Conservation (phyloP, 92 coral and sea anemone genomes). For the Siderastrea radians region DNA sequence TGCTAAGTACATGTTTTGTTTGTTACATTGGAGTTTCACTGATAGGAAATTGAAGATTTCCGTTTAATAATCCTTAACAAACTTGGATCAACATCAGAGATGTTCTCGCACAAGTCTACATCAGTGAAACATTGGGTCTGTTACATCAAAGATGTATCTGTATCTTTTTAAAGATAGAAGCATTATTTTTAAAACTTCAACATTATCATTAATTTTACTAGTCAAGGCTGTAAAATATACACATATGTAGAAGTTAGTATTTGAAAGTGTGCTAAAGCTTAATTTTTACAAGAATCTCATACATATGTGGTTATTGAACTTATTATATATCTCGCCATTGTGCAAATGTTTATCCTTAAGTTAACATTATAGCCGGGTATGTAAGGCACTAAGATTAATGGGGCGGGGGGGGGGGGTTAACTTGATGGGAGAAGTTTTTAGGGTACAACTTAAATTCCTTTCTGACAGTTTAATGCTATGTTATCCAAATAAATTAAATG, state of each 20-base stretch:
- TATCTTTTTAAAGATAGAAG: constrained; percentile 35
- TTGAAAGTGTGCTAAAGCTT: too few species aligned
- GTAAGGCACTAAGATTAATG: too few species aligned
- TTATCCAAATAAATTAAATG: too few species aligned
- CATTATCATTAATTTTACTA: background rate
- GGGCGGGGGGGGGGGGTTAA: too few species aligned
- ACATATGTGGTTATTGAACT: too few species aligned
- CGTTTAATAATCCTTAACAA: constrained; percentile 52
- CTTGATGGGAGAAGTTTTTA: too few species aligned
- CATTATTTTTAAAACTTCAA: background rate
- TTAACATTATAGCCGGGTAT: too few species aligned
- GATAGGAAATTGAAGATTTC: background rate
- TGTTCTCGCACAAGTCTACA: constrained; percentile 11
- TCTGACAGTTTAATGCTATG: too few species aligned
- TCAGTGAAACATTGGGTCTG: constrained; percentile 14
- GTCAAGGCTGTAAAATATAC: background rate
- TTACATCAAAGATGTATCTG: constrained; percentile 33
- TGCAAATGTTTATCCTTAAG: too few species aligned
- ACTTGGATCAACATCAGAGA: constrained; percentile 45
- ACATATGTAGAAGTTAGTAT: background rate
- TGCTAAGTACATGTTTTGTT: background rate
- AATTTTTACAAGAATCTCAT: too few species aligned
- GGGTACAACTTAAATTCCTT: too few species aligned
- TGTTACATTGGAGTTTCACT: background rate
- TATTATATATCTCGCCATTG: too few species aligned